Base-by-base conservation (phyloP, 2,113 vertebrate species). In the Centropristis striata region DNA sequence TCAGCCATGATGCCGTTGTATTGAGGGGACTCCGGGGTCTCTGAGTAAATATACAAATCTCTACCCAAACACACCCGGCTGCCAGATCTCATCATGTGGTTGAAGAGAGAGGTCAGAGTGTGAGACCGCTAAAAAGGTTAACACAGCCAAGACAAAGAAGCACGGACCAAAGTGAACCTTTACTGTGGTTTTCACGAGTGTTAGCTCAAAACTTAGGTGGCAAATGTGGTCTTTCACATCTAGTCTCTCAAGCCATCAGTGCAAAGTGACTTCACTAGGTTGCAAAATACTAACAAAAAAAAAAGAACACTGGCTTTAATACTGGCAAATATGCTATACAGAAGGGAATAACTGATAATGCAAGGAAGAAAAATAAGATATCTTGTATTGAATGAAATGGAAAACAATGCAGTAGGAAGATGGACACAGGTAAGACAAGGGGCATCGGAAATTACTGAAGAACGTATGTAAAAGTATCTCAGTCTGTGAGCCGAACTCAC, bases 1-100 rank as follows among this genome's bases (percentile, higher is more conserved):
- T 87, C 83, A 65, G 84, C 32, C 65, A 71, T 79, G 36, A 87
- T 93, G 93, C 84, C 51, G 85, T 82, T 86, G 86, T 63, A 44
- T 67, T 85, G 83, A 84, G 27, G 83, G 78, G 80, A 89, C 92
- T 87, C 87, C 1, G 81, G 80, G 86, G 90, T 87, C 86, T 90
- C 83, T 87, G 86, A 77, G 51, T 36, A 92, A 94, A 93, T 91
- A 94, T 73, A 93, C 92, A 93, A 90, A 84, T 74, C 80, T 89
- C 76, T 88, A 82, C 60, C 42, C 81, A 93, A 90, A 92, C 91
- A 92, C 80, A 78, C 82, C 67, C 75, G 64, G 88, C 86, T 85
- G 88, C 84, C 86, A 93, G 85, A 87, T 90, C 90, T 88, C 90
- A 90, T 90, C 88, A 90, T 90, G 81, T 58, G 92, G 78, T 83